Base-by-base conservation (phyloP, 2,888 invertebrate genomes). In the Orthonychiurus folsomi region DNA sequence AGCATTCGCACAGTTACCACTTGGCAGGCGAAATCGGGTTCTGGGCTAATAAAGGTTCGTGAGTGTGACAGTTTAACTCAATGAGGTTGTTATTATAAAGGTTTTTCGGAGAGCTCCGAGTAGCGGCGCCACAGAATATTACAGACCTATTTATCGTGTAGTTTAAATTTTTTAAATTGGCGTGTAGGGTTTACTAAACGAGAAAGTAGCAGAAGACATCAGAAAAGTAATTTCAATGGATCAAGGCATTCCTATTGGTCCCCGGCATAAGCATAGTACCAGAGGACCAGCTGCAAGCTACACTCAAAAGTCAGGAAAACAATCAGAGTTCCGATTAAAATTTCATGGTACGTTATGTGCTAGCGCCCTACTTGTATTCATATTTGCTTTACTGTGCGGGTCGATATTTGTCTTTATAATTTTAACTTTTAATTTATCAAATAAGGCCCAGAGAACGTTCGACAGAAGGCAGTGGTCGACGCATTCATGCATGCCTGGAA, bases 401-500 rank as follows among this genome's bases (percentile, higher is more conserved):
- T 5, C 20, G 20, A 12, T n/a, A 52, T 5, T 52, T 52, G 52
- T 5, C 18, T 52, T 52, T 12, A n/a, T 52, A 52, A 5, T 52
- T 52, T n/a, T 52, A 23, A 20, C 52, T 52, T 52, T 12, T n/a
- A n/a, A 5, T 20, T 52, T 12, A 5, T 20, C 5, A 23, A 52
- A 12, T 52, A 20, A 64, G 91, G 90, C 20, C 88, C 91, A 1
- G 82, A 84, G 64, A 95, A 89, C 75, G 83, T 83, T 12, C 82
- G 88, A 18, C 96, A 97, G 77, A 79, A 80, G 69, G 91, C 91
- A 1, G 88, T 99, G 12, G 87, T 93, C 0, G 84, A 84, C 26
- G 93, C 94, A 2, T 93, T 97, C 75, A 84, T 84, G 74, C 93
- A 95, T 78, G 93, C 95, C 0, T 97, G 96, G 96, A 82, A 82